Evolutionary conservation across 2,113 vertebrate genomes (phyloP).

Genomic region (Polyodon spathula): DNA sequence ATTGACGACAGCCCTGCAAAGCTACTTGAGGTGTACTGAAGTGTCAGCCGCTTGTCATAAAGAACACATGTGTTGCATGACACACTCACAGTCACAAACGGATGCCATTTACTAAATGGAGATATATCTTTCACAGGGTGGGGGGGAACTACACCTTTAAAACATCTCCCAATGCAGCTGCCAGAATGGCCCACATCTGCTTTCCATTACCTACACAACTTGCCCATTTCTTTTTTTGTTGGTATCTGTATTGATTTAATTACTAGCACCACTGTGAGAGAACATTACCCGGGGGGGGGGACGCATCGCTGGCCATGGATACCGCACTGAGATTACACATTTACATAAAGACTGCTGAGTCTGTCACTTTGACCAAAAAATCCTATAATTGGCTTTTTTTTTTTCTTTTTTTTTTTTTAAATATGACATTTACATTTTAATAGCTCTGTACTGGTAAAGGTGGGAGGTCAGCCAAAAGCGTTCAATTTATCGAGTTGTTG

Average conservation of each 20-base stretch:
- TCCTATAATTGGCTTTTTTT: conserved; percentile 70
- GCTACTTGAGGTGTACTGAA: conserved; percentile 53
- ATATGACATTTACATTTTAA: conserved; percentile 85
- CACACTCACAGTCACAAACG: conserved; percentile 40
- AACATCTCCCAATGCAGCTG: conserved; percentile 40
- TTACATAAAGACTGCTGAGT: conserved; percentile 63
- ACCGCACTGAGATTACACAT: conserved; percentile 35
- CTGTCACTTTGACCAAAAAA: conserved; percentile 57
- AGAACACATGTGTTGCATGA: conserved; percentile 26
- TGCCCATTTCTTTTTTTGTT: conserved; percentile 48
- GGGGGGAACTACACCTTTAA: conserved; percentile 64
- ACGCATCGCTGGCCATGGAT: conserved; percentile 48
- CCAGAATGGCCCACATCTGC: conserved; percentile 60
- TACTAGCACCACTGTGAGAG: conserved; percentile 65
- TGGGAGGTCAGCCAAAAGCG: conserved; percentile 58
- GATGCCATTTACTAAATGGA: conserved; percentile 53
- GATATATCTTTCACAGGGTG: conserved; percentile 62
- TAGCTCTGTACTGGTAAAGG: conserved; percentile 63
- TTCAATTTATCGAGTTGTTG: conserved; percentile 61
- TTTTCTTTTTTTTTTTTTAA: background rate
- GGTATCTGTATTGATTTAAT: conserved; percentile 73
- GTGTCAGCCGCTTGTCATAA: conserved; percentile 49
- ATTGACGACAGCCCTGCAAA: conserved; percentile 61
- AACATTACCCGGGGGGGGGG: conserved; percentile 58
- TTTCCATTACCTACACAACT: conserved; percentile 64